These are phyloP conservation scores for Hoplodrina ambigua DNA, from an alignment of 2,888 invertebrate species.

Conservation along the genomic window DNA sequence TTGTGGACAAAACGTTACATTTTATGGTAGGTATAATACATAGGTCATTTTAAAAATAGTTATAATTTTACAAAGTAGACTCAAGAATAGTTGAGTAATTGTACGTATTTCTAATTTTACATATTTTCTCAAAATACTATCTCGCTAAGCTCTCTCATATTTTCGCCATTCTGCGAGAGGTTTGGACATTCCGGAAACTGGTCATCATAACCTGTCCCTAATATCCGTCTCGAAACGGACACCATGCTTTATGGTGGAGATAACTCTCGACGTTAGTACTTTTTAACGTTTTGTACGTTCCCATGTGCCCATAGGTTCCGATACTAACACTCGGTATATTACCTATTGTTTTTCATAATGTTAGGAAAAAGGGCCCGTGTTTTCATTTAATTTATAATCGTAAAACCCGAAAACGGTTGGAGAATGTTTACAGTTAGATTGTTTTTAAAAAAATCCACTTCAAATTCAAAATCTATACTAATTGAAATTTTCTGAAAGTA, in stretches of 20 bases:
- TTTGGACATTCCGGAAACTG: constrained; percentile 27
- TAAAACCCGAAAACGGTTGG: constrained; percentile 3
- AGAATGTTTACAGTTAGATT: constrained; percentile 8
- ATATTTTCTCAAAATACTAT: background rate
- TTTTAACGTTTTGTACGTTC: constrained; percentile 3
- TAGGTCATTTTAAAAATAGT: too few species aligned
- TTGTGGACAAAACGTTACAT: constrained; percentile 31
- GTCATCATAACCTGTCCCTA: constrained; percentile 33
- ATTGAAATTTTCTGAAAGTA: background rate
- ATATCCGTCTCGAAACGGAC: constrained; percentile 38
- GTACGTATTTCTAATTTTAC: background rate
- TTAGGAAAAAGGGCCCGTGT: background rate
- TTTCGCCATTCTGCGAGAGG: constrained; percentile 2
- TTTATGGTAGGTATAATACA: background rate
- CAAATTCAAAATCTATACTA: background rate
- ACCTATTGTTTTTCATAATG: constrained; percentile 15
- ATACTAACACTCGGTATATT: constrained; percentile 1
- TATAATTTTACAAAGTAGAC: constrained; percentile 3
- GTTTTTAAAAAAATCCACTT: background rate
- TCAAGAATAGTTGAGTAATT: background rate
- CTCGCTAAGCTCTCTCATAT: background rate
- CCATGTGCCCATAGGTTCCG: background rate
- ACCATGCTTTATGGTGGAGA: constrained; percentile 23
- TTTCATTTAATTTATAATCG: constrained; percentile 5
- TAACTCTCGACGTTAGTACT: constrained; percentile 10